A percentile compares a stretch with the other conserved stretches of the same genome.
Conservation (phyloP, 2,888 invertebrate species). For the Dascillus cervinus region DNA sequence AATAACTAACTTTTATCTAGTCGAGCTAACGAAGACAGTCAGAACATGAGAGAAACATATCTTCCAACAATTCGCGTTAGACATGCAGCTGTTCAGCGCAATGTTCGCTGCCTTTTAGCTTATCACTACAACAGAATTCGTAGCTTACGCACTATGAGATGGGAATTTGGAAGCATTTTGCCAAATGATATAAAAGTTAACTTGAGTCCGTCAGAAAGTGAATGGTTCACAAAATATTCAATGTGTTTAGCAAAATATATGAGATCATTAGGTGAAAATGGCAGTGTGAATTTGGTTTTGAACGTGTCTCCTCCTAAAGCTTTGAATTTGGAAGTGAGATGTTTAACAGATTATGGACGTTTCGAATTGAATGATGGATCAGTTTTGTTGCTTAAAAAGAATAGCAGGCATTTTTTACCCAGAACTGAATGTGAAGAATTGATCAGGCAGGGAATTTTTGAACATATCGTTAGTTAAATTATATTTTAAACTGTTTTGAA, state of each 20-base stretch:
- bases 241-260: slow-evolving; percentile 81
- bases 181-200: slow-evolving; percentile 76
- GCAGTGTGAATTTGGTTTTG: slow-evolving; percentile 78
- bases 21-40: slow-evolving; percentile 11
- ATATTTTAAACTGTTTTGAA: slow-evolving; percentile 6
- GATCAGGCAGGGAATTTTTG: slow-evolving; percentile 80
- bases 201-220: slow-evolving; percentile 72
- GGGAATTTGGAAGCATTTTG: slow-evolving; percentile 92
- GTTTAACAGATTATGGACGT: slow-evolving; percentile 85
- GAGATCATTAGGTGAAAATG: slow-evolving; percentile 77
- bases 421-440: slow-evolving; percentile 84
- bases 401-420: slow-evolving; percentile 85
- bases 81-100: slow-evolving; percentile 79
- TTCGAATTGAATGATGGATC: slow-evolving; percentile 93
- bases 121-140: slow-evolving; percentile 76
- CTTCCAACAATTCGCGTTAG: slow-evolving; percentile 75
- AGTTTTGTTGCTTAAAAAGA: slow-evolving; percentile 77
- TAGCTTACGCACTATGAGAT: slow-evolving; percentile 77
- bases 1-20: slow-evolving; percentile 8
- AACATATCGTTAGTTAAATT: slow-evolving; percentile 54
- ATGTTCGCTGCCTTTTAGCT: slow-evolving; percentile 81
- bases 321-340: slow-evolving; percentile 85
- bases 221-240: slow-evolving; percentile 87
- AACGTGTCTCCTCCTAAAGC: slow-evolving; percentile 88
- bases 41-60: slow-evolving; percentile 5